Percentiles rank a stretch among this genome's conserved stretches.
phyloP scores from a whole-genome alignment of 2,888 invertebrate genomes.

The Proisotoma minuta region DNA sequence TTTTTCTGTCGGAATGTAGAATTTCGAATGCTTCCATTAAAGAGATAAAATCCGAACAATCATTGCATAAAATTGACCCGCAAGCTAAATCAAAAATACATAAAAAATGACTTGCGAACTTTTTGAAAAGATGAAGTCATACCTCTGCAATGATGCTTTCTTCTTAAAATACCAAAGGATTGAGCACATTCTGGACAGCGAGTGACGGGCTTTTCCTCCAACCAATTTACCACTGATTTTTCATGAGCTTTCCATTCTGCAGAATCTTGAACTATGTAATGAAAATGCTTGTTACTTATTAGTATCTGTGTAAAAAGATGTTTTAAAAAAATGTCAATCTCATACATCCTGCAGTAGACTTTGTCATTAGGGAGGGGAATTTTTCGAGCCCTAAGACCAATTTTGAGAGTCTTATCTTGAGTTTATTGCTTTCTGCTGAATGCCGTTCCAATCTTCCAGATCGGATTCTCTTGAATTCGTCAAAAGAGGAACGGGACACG shows the following conservation, averaged over 20 bases:
- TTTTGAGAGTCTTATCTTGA: conserved; percentile 88
- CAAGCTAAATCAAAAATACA: conserved; percentile 57
- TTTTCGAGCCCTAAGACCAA: conserved; percentile 52
- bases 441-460: conserved; percentile 75
- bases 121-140: no score
- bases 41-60: conserved; percentile 81
- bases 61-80: conserved; percentile 87
- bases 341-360: conserved; percentile 28
- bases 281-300: no score
- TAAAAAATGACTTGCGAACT: no score
- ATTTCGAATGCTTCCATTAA: conserved; percentile 27
- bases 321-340: background rate
- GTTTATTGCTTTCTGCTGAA: conserved; percentile 90
- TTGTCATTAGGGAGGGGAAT: conserved; percentile 23
- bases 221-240: conserved; percentile 76
- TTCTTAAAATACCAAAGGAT: conserved; percentile 75
- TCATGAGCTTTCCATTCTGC: conserved; percentile 56
- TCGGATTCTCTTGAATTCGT: conserved; percentile 66
- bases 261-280: conserved; percentile 30
- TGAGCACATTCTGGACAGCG: conserved; percentile 88
- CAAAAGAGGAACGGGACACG: conserved; percentile 62
- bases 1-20: conserved; percentile 22
- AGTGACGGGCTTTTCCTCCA: conserved; percentile 82
- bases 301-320: background rate
- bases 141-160: conserved; percentile 88